Percentiles rank a stretch among this genome's conserved stretches.
Evolutionary conservation across 2,888 invertebrate genomes (phyloP).

Genomic region (Rhagonycha lutea): DNA sequence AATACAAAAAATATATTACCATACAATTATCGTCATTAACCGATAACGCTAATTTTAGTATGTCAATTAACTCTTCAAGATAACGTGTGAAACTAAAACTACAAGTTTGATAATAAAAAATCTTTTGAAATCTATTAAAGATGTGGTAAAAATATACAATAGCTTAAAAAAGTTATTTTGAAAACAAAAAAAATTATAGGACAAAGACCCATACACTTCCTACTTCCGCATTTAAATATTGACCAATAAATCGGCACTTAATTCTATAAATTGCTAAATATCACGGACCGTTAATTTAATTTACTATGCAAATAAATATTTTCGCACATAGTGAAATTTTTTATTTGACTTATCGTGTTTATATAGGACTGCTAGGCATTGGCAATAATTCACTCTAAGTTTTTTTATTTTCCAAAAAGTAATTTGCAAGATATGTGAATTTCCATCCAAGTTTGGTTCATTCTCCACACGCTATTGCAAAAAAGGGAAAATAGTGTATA

Average conservation of each 20-base stretch:
- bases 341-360: background rate
- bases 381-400: background rate
- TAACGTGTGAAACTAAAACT: background rate
- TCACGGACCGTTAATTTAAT: background rate
- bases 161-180: background rate
- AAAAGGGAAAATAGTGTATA: background rate
- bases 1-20: background rate
- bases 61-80: background rate
- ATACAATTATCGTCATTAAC: background rate
- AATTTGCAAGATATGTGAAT: background rate
- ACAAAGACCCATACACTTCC: background rate
- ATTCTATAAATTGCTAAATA: background rate
- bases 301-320: background rate
- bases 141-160: background rate
- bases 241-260: background rate
- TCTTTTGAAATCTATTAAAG: background rate
- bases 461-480: background rate
- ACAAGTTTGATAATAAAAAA: background rate
- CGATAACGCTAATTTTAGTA: background rate
- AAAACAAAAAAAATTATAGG: background rate
- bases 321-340: background rate
- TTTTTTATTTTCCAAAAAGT: background rate
- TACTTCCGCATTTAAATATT: background rate
- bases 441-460: background rate
- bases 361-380: background rate